Conservation (phyloP, 2,113 vertebrate species). For the Colaptes auratus region DNA sequence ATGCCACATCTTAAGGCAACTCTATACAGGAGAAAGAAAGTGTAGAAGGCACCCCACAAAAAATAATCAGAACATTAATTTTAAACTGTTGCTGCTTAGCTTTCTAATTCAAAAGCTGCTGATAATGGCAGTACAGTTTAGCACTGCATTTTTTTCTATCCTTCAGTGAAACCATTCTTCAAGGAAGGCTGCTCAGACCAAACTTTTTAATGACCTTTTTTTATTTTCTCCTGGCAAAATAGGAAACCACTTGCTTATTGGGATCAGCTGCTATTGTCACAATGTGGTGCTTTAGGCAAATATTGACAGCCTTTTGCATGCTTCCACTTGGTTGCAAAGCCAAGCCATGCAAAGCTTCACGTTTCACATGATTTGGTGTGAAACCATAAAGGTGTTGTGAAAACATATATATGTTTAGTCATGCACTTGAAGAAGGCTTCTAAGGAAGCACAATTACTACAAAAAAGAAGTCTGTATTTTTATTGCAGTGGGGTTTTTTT, state of each 20-base stretch:
- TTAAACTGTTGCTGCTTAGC: background rate
- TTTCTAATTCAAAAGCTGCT: background rate
- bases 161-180: background rate
- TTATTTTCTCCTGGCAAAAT: background rate
- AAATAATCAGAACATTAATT: background rate
- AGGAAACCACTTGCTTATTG: background rate
- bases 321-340: background rate
- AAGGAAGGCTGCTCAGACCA: background rate
- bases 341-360: background rate
- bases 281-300: background rate
- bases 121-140: background rate
- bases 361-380: background rate
- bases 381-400: background rate
- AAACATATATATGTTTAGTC: background rate
- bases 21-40: background rate
- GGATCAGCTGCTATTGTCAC: background rate
- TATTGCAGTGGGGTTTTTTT: background rate
- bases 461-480: background rate
- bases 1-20: fast-evolving
- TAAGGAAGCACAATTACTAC: background rate
- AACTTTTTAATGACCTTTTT: background rate
- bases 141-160: background rate
- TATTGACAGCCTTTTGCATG: background rate
- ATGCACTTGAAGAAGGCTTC: background rate
- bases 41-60: background rate